Evolutionary conservation across 2,797 vertebrate genomes (phyloP).

Genomic region (Lutjanus campechanus): DNA sequence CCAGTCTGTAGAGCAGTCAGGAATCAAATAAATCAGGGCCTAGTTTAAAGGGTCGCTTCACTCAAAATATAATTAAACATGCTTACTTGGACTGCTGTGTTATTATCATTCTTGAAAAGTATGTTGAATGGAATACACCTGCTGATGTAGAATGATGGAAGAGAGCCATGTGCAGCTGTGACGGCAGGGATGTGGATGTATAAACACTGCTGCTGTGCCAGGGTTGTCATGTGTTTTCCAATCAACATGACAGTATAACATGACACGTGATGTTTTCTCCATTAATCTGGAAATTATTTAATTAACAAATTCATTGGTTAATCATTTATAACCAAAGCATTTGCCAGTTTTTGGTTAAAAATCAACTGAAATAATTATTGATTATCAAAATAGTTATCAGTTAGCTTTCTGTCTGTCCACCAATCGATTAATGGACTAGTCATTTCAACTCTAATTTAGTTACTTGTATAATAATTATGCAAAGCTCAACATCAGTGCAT

Average conservation of each 20-base stretch:
- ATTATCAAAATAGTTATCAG: not conserved
- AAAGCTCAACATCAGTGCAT: too few relatives aligned
- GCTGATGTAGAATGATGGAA: not conserved
- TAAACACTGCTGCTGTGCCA: not conserved
- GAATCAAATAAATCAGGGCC: slow-evolving; percentile 4
- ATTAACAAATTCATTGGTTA: too few relatives aligned
- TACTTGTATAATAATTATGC: not conserved
- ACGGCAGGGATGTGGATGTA: not conserved
- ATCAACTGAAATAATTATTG: too few relatives aligned
- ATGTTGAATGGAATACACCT: not conserved
- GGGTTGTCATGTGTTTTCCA: not conserved
- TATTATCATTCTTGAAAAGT: not conserved
- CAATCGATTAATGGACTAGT: not conserved
- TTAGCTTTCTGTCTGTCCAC: not conserved
- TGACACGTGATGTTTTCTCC: too few relatives aligned
- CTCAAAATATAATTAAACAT: not conserved
- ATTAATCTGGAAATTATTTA: too few relatives aligned
- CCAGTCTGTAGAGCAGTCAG: not conserved
- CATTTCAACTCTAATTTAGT: not conserved
- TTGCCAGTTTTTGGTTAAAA: not conserved
- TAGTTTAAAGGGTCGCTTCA: slow-evolving; percentile 11
- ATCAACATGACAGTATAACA: too few relatives aligned
- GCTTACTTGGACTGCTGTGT: not conserved
- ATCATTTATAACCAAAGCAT: not conserved
- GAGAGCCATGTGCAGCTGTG: not conserved